These are phyloP conservation scores for Oxyteleia sp. DNA, from an alignment of 2,888 invertebrate genomes.

Conservation along the genomic window DNA sequence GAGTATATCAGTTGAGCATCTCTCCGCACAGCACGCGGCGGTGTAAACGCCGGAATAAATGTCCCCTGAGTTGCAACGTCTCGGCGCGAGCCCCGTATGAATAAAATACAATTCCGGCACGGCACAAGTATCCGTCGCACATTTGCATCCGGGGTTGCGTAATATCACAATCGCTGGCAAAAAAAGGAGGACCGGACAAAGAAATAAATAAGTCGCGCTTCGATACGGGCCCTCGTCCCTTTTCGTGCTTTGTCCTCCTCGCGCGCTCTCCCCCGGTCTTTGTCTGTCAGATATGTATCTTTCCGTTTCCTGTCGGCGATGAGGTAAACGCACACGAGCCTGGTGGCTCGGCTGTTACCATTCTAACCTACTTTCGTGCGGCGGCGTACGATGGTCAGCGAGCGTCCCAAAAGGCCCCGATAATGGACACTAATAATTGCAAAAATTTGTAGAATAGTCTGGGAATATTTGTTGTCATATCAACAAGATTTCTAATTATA, in stretches of 20 bases:
- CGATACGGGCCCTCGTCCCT: slow-evolving; percentile 30
- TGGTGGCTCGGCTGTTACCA: slow-evolving; percentile 22
- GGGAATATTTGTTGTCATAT: too few species aligned
- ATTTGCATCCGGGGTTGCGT: slow-evolving; percentile 79
- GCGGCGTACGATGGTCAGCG: slow-evolving; percentile 20
- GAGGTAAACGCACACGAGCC: slow-evolving; percentile 62
- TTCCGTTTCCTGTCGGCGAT: slow-evolving; percentile 81
- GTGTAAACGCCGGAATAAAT: slow-evolving; percentile 57
- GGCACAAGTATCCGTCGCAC: slow-evolving; percentile 57
- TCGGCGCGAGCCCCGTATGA: slow-evolving; percentile 38
- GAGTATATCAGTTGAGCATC: slow-evolving; percentile 45
- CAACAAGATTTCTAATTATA: too few species aligned
- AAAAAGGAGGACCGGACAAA: slow-evolving; percentile 56
- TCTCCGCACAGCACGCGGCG: slow-evolving; percentile 33
- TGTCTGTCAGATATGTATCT: slow-evolving; percentile 79
- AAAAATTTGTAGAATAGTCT: too few species aligned
- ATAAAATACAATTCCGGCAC: slow-evolving; percentile 58
- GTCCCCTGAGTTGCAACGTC: slow-evolving; percentile 20
- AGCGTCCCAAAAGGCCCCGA: slow-evolving; percentile 22
- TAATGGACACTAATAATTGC: slow-evolving; percentile 63
- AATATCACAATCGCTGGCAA: slow-evolving; percentile 84
- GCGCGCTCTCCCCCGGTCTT: slow-evolving; percentile 64
- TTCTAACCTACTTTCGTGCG: slow-evolving; percentile 60
- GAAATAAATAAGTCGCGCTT: slow-evolving; percentile 81
- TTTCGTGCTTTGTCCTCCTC: slow-evolving; percentile 40